phyloP scores from a whole-genome alignment of 1,140 invertebrate species.

The Hestina assimilis region DNA sequence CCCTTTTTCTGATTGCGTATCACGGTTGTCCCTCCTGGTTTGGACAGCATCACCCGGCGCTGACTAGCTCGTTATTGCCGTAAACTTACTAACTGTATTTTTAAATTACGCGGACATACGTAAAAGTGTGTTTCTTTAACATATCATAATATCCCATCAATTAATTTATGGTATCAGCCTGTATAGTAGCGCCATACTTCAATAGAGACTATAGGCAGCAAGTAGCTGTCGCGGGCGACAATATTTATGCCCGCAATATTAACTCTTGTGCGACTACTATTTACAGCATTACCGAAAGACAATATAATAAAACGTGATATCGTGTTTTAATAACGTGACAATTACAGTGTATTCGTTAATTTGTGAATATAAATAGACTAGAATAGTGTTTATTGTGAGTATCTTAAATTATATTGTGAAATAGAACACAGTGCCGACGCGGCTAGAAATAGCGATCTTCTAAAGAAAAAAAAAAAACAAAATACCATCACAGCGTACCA shows the following conservation, averaged over 20 bases:
- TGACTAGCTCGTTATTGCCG: too few relatives aligned
- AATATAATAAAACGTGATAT: constrained; percentile 10
- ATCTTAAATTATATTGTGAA: too few relatives aligned
- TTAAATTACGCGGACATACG: neutral
- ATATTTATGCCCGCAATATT: constrained; percentile 76
- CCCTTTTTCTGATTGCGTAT: too few relatives aligned
- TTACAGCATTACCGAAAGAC: constrained; percentile 44
- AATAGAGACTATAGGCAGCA: constrained; percentile 72
- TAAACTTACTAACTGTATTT: too few relatives aligned
- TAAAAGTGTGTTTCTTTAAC: neutral
- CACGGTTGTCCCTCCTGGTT: too few relatives aligned
- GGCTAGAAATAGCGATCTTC: too few relatives aligned
- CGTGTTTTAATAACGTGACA: constrained; percentile 10
- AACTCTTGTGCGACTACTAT: constrained; percentile 60
- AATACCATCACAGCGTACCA: neutral
- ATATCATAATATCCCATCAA: neutral
- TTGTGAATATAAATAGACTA: too few relatives aligned
- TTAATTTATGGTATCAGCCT: constrained; percentile 30
- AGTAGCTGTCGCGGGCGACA: constrained; percentile 66
- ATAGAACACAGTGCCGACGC: too few relatives aligned
- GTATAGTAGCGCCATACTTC: constrained; percentile 58
- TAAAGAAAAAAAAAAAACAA: neutral
- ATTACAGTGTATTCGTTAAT: constrained; percentile 3
- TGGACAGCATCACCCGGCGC: too few relatives aligned
- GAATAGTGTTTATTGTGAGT: too few relatives aligned